Evolutionary conservation across 2,113 vertebrate genomes (phyloP).

Genomic region (Charina bottae): DNA sequence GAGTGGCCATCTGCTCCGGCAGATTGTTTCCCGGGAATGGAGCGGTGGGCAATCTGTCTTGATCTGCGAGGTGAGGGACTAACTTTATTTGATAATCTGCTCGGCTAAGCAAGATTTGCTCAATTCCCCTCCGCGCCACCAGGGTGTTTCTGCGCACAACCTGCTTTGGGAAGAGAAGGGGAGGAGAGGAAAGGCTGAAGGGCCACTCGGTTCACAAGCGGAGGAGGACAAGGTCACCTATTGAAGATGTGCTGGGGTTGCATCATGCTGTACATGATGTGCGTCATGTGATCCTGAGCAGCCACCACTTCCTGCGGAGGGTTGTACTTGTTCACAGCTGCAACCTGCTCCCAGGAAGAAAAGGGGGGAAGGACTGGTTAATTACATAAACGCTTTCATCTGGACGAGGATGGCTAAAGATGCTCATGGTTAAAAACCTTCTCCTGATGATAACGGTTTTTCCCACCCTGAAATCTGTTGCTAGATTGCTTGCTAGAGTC

Average conservation of each 20-base stretch:
- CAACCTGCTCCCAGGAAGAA: slow-evolving; percentile 77
- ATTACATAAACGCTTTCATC: neutral
- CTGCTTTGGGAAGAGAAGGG: neutral
- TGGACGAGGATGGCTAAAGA: neutral
- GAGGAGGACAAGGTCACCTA: slow-evolving; percentile 75
- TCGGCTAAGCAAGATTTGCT: slow-evolving; percentile 26
- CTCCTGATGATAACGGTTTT: neutral
- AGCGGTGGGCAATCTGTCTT: slow-evolving; percentile 61
- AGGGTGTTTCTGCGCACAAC: neutral
- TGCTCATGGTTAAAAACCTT: neutral
- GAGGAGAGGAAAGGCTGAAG: fast-evolving
- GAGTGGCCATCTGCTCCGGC: slow-evolving; percentile 69
- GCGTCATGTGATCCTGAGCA: slow-evolving; percentile 84
- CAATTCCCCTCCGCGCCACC: slow-evolving; percentile 21
- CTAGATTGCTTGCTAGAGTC: neutral
- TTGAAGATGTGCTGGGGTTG: slow-evolving; percentile 88
- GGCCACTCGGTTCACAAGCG: slow-evolving; percentile 35
- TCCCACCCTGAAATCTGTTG: neutral
- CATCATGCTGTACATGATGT: slow-evolving; percentile 75
- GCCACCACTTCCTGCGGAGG: slow-evolving; percentile 89
- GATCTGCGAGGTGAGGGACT: slow-evolving; percentile 58
- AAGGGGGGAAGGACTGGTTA: neutral
- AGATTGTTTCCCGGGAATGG: slow-evolving; percentile 64
- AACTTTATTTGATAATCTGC: slow-evolving; percentile 34
- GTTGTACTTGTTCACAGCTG: slow-evolving; percentile 82